Conservation (phyloP, 2,113 vertebrate species). For the Cnemophilus loriae region DNA sequence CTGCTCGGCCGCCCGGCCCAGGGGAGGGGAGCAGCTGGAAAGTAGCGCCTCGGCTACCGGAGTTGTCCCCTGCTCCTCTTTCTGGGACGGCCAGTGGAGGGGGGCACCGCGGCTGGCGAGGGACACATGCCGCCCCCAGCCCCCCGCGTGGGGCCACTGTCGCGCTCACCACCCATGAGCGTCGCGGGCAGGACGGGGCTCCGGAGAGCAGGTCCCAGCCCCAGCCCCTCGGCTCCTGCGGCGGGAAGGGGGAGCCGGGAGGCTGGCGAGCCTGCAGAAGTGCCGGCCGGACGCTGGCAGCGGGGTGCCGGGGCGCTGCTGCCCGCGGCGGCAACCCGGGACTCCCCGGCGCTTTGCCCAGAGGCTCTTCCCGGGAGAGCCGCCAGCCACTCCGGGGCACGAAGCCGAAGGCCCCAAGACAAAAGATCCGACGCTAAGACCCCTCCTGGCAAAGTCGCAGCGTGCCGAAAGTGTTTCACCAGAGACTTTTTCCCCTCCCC, state of each 20-base stretch:
- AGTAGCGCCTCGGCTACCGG: background rate
- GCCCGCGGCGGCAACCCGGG: background rate
- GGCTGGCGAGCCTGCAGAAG: background rate
- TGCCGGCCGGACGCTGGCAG: background rate
- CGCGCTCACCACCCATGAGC: background rate
- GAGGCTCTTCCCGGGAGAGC: background rate
- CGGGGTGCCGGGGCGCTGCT: background rate
- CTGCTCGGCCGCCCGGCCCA: background rate
- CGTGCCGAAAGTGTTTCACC: constrained; percentile 5
- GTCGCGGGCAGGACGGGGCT: background rate
- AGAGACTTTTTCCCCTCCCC: background rate
- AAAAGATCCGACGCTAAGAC: constrained; percentile 44
- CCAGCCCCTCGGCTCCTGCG: background rate
- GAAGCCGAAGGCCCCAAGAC: constrained; percentile 4
- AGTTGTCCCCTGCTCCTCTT: background rate
- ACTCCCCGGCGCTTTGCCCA: background rate
- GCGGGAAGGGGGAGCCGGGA: background rate
- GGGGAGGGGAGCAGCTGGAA: background rate
- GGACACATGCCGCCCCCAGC: background rate
- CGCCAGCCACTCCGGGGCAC: background rate
- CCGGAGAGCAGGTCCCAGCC: background rate
- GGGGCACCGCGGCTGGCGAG: background rate
- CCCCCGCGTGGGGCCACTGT: background rate
- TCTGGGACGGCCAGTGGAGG: background rate
- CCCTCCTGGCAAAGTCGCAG: constrained; percentile 3